Evolutionary conservation across 2,888 invertebrate genomes (phyloP).

Genomic region (Metacarcinus magister): DNA sequence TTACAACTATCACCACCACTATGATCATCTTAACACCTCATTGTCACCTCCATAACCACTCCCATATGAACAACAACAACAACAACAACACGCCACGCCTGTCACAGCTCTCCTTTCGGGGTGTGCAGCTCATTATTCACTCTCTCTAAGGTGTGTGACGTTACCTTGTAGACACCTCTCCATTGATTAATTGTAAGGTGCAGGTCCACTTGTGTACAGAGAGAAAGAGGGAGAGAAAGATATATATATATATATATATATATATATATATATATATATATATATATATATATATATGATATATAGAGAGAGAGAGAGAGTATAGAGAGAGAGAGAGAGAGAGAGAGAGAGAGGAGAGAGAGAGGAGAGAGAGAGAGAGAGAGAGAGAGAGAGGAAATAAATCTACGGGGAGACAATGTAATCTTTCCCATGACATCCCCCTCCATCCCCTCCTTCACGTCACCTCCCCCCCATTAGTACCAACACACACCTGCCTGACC

Average conservation of each 20-base stretch:
- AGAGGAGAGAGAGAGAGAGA: conserved; percentile 56
- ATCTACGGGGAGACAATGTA: conserved; percentile 60
- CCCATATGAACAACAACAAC: background rate
- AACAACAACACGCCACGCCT: background rate
- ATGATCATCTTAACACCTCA: background rate
- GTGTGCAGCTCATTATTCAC: background rate
- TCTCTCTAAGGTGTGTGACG: background rate
- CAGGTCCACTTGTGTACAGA: background rate
- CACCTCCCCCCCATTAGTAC: conserved; percentile 30
- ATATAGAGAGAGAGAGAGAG: conserved; percentile 63
- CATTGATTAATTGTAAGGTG: background rate
- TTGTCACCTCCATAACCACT: background rate
- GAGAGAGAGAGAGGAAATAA: conserved; percentile 47
- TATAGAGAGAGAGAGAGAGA: conserved; percentile 51
- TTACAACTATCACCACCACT: background rate
- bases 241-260: too few relatives aligned
- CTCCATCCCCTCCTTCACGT: background rate
- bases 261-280: background rate
- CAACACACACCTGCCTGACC: background rate
- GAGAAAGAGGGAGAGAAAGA: too few relatives aligned
- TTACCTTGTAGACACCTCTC: background rate
- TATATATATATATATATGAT: background rate
- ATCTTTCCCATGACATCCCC: background rate
- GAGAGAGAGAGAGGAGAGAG: conserved; percentile 50
- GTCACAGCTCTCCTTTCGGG: background rate